Evolutionary conservation across 2,113 vertebrate genomes (phyloP).

Genomic region (Laterallus jamaicensis): DNA sequence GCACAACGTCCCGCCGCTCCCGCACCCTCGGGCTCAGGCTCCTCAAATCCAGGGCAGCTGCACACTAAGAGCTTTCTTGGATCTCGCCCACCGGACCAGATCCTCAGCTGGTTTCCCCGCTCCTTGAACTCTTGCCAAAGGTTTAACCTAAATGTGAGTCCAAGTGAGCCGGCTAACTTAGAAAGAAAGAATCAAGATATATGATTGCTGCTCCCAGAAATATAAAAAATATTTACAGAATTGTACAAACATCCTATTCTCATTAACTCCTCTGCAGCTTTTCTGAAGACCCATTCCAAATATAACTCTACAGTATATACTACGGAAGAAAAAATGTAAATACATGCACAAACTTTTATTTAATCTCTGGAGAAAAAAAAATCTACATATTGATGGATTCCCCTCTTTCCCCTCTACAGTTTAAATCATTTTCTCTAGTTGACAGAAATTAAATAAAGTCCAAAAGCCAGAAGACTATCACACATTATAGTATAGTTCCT

Average conservation of each 20-base stretch:
- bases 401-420: not conserved
- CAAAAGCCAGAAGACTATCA: not conserved
- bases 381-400: conserved; percentile 11
- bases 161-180: not conserved
- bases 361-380: conserved; percentile 34
- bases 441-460: conserved; percentile 19
- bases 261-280: conserved; percentile 60
- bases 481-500: not conserved
- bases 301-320: conserved; percentile 53
- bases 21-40: fast-evolving
- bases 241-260: conserved; percentile 70
- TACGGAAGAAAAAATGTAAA: conserved; percentile 61
- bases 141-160: conserved; percentile 37
- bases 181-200: conserved; percentile 45
- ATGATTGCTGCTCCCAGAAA: conserved; percentile 56
- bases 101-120: conserved; percentile 37
- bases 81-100: conserved; percentile 10
- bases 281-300: conserved; percentile 55
- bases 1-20: not conserved
- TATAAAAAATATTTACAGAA: conserved; percentile 69
- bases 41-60: conserved; percentile 25
- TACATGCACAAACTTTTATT: conserved; percentile 57
- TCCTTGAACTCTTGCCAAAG: conserved; percentile 31
- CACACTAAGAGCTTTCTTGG: conserved; percentile 57
- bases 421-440: conserved; percentile 11